These are phyloP conservation scores for Megalopta genalis DNA, from an alignment of 1,140 invertebrate species.

Conservation along the genomic window DNA sequence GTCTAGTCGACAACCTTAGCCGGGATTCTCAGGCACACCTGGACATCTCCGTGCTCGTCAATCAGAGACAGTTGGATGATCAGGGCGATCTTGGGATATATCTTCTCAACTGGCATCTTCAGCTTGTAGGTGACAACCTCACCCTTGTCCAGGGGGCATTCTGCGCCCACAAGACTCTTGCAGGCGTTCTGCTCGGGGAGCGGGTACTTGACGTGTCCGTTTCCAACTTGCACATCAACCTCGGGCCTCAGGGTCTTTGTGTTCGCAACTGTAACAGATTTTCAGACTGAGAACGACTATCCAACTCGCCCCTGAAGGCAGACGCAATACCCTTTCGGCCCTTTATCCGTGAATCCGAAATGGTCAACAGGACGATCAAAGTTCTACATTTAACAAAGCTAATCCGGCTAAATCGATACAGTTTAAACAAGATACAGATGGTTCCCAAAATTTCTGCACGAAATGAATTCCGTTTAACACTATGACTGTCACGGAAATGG, in stretches of 20 bases:
- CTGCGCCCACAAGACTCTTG: constrained; percentile 40
- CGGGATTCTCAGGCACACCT: constrained; percentile 62
- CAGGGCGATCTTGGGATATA: constrained; percentile 56
- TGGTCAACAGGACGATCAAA: too few species aligned
- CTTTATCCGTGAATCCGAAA: too few species aligned
- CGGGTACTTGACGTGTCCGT: constrained; percentile 29
- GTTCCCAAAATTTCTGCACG: too few species aligned
- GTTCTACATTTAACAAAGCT: too few species aligned
- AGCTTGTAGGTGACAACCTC: constrained; percentile 67
- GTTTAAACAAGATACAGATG: too few species aligned
- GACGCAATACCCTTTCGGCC: too few species aligned
- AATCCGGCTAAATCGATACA: too few species aligned
- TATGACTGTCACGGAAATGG: too few species aligned
- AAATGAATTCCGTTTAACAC: too few species aligned
- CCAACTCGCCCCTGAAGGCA: too few species aligned
- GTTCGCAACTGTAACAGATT: constrained; percentile 54
- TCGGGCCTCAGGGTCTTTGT: constrained; percentile 51
- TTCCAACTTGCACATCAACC: constrained; percentile 47
- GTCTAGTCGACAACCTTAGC: constrained; percentile 44
- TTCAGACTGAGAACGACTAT: background rate
- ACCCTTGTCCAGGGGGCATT: constrained; percentile 67
- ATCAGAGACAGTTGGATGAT: constrained; percentile 60
- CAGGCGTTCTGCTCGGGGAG: constrained; percentile 67
- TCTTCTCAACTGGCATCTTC: constrained; percentile 58
- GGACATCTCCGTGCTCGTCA: constrained; percentile 30